Base-by-base conservation (phyloP, 2,797 vertebrate genomes). In the Rhinogobio ventralis region DNA sequence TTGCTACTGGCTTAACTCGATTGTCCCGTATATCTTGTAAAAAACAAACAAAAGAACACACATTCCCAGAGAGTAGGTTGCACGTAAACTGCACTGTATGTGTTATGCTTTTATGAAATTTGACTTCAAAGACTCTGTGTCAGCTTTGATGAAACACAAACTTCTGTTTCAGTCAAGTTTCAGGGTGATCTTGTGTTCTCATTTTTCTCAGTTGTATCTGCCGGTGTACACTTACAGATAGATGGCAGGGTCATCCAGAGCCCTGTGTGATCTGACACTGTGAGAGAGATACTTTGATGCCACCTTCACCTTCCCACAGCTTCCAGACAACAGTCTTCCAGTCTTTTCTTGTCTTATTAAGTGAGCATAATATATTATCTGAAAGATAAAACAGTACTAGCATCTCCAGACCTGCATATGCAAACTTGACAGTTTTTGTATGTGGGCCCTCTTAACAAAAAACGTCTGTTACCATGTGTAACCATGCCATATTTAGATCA, bases 121-220 rank as follows among this genome's bases (percentile, higher is more conserved):
- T 77, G 60, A 87, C 80, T 84, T 88, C 86, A 86, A 81, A 87
- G 84, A 78, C 60, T 33, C 60, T 39, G 15, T 36, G 55, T 68
- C 33, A 64, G 57, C 82, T 86, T 82, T 87, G 80, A 84, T 79
- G 80, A 86, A 87, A 86, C 14, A 20, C 66, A 60, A 86, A 73
- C 85, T 88, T 71, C 69, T 72, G 69, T 74, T 76, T 76, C 51
- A 75, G 25, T 67, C 51, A 20, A 81, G 68, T 53, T 62, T 55
- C 45, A 66, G 57, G 55, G n/a, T 79, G 42, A 68, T 81, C 66
- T 71, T 68, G 23, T 46, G 20, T 73, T 79, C 82, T 76, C n/a
- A 2, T 45, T 45, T 83, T 45, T 86, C 78, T 82, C 30, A 39
- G 46, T 57, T 46, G 64, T 86, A 49, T 71, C 74, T 76, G 30